phyloP scores from a whole-genome alignment of 2,888 invertebrate genomes.

The Phengaris alcon region DNA sequence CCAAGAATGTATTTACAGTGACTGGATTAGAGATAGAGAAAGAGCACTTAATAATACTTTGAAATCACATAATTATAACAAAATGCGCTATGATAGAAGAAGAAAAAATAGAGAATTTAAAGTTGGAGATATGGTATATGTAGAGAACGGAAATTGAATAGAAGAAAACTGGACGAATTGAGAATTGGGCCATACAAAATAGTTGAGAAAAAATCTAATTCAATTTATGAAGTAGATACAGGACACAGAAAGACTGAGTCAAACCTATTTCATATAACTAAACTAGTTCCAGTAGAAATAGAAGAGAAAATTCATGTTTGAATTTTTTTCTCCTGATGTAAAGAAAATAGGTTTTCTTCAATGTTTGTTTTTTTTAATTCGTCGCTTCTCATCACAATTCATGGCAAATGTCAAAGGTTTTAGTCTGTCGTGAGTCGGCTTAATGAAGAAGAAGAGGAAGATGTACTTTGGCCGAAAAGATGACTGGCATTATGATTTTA shows the following conservation, averaged over 20 bases:
- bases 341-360: slow-evolving; percentile 2
- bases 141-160: slow-evolving; percentile 33
- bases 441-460: slow-evolving; percentile 6
- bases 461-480: slow-evolving; percentile 15
- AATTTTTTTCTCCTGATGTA: slow-evolving; percentile 8
- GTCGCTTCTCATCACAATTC: neutral
- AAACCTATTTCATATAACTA: slow-evolving; percentile 11
- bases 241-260: slow-evolving; percentile 26
- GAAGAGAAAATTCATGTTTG: no score
- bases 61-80: slow-evolving; percentile 13
- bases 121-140: slow-evolving; percentile 33
- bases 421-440: neutral
- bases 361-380: neutral
- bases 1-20: neutral
- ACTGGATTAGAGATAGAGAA: neutral
- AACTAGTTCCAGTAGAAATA: neutral
- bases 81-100: neutral
- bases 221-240: slow-evolving; percentile 32
- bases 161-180: slow-evolving; percentile 32
- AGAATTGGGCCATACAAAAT: slow-evolving; percentile 33
- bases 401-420: neutral
- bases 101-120: slow-evolving; percentile 30
- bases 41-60: slow-evolving; percentile 4
- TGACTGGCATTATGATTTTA: slow-evolving; percentile 18
- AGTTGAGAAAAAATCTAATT: slow-evolving; percentile 21